Conservation (phyloP, 2,888 invertebrate genomes). For the Alsophila aescularia region DNA sequence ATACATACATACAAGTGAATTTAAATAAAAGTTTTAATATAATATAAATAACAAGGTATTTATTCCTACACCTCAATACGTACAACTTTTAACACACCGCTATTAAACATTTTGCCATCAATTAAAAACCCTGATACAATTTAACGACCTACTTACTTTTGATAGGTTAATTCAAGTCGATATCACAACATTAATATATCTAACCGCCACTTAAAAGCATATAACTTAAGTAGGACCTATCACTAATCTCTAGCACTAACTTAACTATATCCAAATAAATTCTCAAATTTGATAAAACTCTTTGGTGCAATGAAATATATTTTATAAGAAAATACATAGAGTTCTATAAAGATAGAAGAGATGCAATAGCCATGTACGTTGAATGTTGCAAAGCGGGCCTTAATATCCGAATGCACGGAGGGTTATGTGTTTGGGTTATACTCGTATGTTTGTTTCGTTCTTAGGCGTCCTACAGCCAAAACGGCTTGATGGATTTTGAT, state of each 20-base stretch:
- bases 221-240: slow-evolving; percentile 18
- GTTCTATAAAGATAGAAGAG: neutral
- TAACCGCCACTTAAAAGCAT: slow-evolving; percentile 21
- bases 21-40: no score
- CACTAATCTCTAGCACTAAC: slow-evolving; percentile 12
- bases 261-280: slow-evolving; percentile 20
- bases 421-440: no score
- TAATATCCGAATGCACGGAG: no score
- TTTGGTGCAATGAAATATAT: slow-evolving; percentile 5
- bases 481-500: no score
- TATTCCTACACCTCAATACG: no score
- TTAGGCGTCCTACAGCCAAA: no score
- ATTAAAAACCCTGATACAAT: slow-evolving; percentile 7
- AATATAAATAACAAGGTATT: no score
- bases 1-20: no score
- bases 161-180: slow-evolving; percentile 16
- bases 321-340: neutral
- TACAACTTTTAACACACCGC: neutral
- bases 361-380: neutral
- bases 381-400: neutral
- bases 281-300: slow-evolving; percentile 11
- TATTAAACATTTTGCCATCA: slow-evolving; percentile 12
- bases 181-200: slow-evolving; percentile 7
- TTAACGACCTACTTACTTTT: slow-evolving; percentile 14
- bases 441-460: no score